Percentiles rank a stretch among this genome's conserved stretches.
phyloP scores from a whole-genome alignment of 2,888 invertebrate species.

The Dexiosoma caninum region DNA sequence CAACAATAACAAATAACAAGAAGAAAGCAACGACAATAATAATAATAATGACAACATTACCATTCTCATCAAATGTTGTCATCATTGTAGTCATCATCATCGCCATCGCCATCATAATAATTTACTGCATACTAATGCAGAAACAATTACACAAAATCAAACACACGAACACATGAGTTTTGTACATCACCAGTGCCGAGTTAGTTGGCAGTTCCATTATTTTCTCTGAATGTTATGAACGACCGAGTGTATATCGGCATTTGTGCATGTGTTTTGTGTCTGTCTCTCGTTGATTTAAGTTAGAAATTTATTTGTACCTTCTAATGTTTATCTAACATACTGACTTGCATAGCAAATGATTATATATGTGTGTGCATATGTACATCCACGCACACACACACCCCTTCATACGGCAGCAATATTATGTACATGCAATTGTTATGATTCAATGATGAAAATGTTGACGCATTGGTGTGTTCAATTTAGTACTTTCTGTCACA shows the following conservation, averaged over 20 bases:
- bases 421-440: background rate
- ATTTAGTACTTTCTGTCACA: conserved; percentile 11
- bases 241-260: background rate
- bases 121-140: conserved; percentile 27
- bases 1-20: background rate
- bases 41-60: conserved; percentile 52
- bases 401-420: background rate
- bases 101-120: conserved; percentile 47
- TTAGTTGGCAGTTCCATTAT: background rate
- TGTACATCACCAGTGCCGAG: background rate
- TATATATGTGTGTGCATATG: no score
- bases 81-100: conserved; percentile 34
- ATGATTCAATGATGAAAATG: conserved; percentile 13
- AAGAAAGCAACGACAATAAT: conserved; percentile 27
- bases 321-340: conserved; percentile 61
- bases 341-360: conserved; percentile 40
- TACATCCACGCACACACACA: background rate
- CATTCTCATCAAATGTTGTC: conserved; percentile 51
- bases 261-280: background rate
- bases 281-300: conserved; percentile 52
- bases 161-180: background rate
- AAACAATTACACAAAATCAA: conserved; percentile 20
- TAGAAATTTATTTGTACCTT: conserved; percentile 47
- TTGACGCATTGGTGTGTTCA: background rate
- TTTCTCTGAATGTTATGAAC: conserved; percentile 3